Evolutionary conservation across 2,888 invertebrate genomes (phyloP).

Genomic region (Chrysopilus asiliformis): DNA sequence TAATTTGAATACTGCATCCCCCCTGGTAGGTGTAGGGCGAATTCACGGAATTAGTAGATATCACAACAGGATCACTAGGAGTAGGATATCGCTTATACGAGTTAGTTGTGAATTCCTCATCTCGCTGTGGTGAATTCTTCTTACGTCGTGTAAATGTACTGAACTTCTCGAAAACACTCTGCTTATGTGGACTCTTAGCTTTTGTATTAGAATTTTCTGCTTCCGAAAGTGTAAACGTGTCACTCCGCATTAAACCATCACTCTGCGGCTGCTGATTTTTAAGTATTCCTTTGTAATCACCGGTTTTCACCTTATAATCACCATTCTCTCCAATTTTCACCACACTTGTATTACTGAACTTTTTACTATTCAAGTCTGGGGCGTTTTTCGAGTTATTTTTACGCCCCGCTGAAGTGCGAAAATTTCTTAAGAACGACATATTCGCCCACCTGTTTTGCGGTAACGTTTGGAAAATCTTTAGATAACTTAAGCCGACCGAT

Average conservation of each 20-base stretch:
- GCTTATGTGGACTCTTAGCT: constrained; percentile 22
- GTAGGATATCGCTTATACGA: constrained; percentile 12
- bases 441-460: too few relatives aligned
- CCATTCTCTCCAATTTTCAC: constrained; percentile 4
- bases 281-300: neutral
- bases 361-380: neutral
- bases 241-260: constrained; percentile 27
- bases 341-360: constrained; percentile 22
- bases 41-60: constrained; percentile 25
- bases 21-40: neutral
- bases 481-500: too few relatives aligned
- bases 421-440: constrained; percentile 34
- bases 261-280: constrained; percentile 3
- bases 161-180: constrained; percentile 29
- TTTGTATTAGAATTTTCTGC: constrained; percentile 9
- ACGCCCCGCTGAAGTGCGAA: constrained; percentile 28
- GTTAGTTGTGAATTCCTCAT: constrained; percentile 7
- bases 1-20: neutral
- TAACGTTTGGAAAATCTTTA: too few relatives aligned
- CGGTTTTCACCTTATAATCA: constrained; percentile 3
- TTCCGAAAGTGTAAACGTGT: constrained; percentile 29
- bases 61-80: constrained; percentile 31
- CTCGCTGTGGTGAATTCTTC: constrained; percentile 22
- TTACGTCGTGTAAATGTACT: constrained; percentile 32
- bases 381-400: constrained; percentile 22